Evolutionary conservation across 2,888 invertebrate genomes (phyloP).

Genomic region (Iphiclides podalirius): DNA sequence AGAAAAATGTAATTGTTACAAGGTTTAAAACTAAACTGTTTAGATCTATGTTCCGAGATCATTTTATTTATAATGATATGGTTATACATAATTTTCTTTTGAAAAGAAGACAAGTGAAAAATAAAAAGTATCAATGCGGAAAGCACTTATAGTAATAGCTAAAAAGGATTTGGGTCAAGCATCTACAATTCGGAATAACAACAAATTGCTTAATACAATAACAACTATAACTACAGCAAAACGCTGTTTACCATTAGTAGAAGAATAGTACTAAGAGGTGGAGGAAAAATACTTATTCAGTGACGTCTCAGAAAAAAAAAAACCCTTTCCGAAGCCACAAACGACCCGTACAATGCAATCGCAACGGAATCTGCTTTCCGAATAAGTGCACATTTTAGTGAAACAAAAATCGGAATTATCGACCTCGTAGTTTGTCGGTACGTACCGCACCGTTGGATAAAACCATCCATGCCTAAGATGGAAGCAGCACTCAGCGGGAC

Average conservation of each 20-base stretch:
- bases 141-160: too few relatives aligned
- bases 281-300: slow-evolving; percentile 5
- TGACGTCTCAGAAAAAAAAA: slow-evolving; percentile 7
- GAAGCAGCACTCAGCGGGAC: slow-evolving; percentile 66
- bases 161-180: too few relatives aligned
- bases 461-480: slow-evolving; percentile 75
- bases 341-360: slow-evolving; percentile 21
- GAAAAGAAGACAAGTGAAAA: too few relatives aligned
- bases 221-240: not conserved
- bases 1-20: too few relatives aligned
- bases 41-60: too few relatives aligned
- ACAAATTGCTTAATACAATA: too few relatives aligned
- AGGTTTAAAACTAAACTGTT: too few relatives aligned
- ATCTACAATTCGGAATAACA: too few relatives aligned
- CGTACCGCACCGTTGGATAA: slow-evolving; percentile 51
- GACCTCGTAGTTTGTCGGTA: slow-evolving; percentile 45
- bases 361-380: slow-evolving; percentile 17
- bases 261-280: too few relatives aligned
- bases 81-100: too few relatives aligned
- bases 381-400: slow-evolving; percentile 38
- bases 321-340: slow-evolving; percentile 4
- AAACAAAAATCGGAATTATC: slow-evolving; percentile 48
- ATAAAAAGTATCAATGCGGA: too few relatives aligned
- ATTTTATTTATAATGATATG: too few relatives aligned
- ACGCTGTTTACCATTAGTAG: not conserved